Evolutionary conservation across 2,113 vertebrate genomes (phyloP), one percentile per base, ranked within the genome.

Genomic region (Thalassarche chlororhynchos): DNA sequence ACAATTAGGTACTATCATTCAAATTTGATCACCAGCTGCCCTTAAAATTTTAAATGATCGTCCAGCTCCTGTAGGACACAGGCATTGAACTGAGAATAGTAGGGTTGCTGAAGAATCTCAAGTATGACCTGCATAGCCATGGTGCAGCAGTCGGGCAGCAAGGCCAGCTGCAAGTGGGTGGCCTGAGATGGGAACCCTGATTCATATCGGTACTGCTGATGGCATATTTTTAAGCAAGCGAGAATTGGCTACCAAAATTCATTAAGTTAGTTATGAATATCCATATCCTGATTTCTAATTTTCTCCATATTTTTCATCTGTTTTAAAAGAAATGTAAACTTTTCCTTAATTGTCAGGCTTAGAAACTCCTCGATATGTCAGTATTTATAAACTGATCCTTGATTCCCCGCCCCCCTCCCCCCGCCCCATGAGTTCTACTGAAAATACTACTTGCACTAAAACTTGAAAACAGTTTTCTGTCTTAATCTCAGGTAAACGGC

Each of bases 71-170:
- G 44, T 15, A 19, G 57, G 44, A 26, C 10, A 6, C 0, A 1
- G 19, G 44, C 11, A 6, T 3, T n/a, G 54, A 20, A 10, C 21
- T 47, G 7, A 3, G 34, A 31, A 6, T 3, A 12, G 32, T 3
- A 1, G 8, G 36, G 32, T 6, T 64, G 75, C 80, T 52, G 68
- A 29, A 36, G 55, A n/a, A 52, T 18, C 44, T 40, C 5, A 5
- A 15, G 19, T 5, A 8, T 21, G 42, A 36, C 1, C 9, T 23
- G 24, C 11, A 0, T 1, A 11, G 62, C 23, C 34, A 25, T 11
- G 38, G 17, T 47, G 47, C 54, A 14, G 76, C 54, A 5, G 54
- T 9, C 15, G 4, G 18, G n/a, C 65, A 19, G 49, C 42, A 6
- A 23, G 31, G 51, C 23, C 38, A 23, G 40, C 72, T 28, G 58